phyloP scores from a whole-genome alignment of 2,888 invertebrate genomes.

The Prosopocoilus inquinatus region DNA sequence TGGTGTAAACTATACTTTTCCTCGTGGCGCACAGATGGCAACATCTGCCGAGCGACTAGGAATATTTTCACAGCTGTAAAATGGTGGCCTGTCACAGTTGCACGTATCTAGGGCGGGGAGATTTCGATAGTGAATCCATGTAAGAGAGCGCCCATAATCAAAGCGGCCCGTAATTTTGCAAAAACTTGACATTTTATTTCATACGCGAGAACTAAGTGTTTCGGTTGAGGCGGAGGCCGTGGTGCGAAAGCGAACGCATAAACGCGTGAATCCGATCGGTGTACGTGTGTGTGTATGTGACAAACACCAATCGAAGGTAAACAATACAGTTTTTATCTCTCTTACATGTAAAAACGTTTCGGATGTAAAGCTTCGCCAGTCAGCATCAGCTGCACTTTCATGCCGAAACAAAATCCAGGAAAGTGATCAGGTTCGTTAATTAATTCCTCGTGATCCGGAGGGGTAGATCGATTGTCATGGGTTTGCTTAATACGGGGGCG shows the following conservation, averaged over 20 bases:
- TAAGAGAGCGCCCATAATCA: too few species aligned
- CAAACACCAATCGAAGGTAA: slow-evolving; percentile 47
- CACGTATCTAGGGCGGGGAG: slow-evolving; percentile 52
- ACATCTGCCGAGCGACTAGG: slow-evolving; percentile 8
- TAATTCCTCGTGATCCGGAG: slow-evolving; percentile 12
- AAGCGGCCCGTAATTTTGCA: too few species aligned
- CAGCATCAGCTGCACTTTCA: neutral
- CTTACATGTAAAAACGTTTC: slow-evolving; percentile 26
- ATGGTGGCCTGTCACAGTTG: slow-evolving; percentile 49
- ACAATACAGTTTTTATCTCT: slow-evolving; percentile 44
- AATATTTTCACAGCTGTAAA: slow-evolving; percentile 41
- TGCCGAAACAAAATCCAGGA: neutral
- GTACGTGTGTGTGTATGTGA: slow-evolving; percentile 23
- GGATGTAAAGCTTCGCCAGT: neutral
- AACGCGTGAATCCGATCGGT: neutral
- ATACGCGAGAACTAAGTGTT: slow-evolving; percentile 3
- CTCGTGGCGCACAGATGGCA: slow-evolving; percentile 17
- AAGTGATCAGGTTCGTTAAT: neutral
- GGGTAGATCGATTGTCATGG: slow-evolving; percentile 40
- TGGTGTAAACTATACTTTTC: too few species aligned
- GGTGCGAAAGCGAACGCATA: neutral
- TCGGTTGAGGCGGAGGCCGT: neutral
- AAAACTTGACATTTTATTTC: neutral
- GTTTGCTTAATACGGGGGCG: slow-evolving; percentile 32
- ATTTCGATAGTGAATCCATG: slow-evolving; percentile 24